A percentile compares a stretch with the other conserved stretches of the same genome.
phyloP scores from a whole-genome alignment of 1,140 invertebrate genomes.

The Sinonovacula constricta region DNA sequence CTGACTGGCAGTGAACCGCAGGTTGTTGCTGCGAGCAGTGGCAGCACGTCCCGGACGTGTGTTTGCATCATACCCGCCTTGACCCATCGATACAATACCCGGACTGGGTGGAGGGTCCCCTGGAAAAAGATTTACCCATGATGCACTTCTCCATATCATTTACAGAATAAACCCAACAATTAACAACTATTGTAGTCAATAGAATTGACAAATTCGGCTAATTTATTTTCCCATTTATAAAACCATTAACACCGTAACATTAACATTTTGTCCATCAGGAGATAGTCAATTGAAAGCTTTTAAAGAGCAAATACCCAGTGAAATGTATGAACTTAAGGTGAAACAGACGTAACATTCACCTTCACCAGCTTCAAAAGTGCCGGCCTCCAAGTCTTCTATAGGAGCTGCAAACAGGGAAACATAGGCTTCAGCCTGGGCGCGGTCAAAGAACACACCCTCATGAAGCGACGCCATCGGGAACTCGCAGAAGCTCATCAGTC shows the following conservation, averaged over 20 bases:
- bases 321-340: too few species aligned
- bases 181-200: too few species aligned
- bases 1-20: conserved; percentile 44
- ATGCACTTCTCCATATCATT: background rate
- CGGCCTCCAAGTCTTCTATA: conserved; percentile 54
- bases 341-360: too few species aligned
- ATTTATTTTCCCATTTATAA: background rate
- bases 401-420: conserved; percentile 67
- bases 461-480: conserved; percentile 73
- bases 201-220: too few species aligned
- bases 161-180: background rate
- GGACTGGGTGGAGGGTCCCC: conserved; percentile 35
- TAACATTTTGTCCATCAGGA: background rate
- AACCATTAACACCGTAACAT: background rate
- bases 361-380: conserved; percentile 37
- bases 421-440: conserved; percentile 69
- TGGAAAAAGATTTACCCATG: background rate
- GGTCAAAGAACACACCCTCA: conserved; percentile 72
- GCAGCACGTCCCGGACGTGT: conserved; percentile 27
- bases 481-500: conserved; percentile 70
- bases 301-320: too few species aligned
- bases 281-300: background rate
- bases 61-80: background rate
- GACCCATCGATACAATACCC: conserved; percentile 27
- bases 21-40: conserved; percentile 46